These are phyloP conservation scores for Cephalotes varians DNA, from an alignment of 2,888 invertebrate genomes.

Conservation along the genomic window DNA sequence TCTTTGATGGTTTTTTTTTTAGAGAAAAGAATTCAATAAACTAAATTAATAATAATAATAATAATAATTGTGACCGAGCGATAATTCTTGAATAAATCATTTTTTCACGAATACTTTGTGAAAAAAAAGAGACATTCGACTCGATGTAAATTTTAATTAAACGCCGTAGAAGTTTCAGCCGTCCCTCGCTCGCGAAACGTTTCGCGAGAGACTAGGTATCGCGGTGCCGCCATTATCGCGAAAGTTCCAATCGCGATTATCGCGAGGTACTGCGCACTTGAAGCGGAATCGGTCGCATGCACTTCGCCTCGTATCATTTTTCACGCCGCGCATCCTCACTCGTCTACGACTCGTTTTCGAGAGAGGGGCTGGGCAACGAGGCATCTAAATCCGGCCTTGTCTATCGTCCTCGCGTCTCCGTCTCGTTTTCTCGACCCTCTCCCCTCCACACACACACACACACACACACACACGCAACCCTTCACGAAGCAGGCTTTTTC, in stretches of 20 bases:
- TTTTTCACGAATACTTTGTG: background rate
- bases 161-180: background rate
- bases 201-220: background rate
- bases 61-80: background rate
- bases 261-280: background rate
- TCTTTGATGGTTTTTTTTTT: background rate
- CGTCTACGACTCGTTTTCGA: slow-evolving; percentile 16
- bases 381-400: slow-evolving; percentile 46
- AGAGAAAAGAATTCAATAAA: background rate
- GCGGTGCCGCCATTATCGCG: background rate
- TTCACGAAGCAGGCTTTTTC: slow-evolving; percentile 53
- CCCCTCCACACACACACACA: too few species aligned
- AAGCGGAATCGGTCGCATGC: background rate
- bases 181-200: background rate
- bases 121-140: background rate
- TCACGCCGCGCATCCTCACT: background rate
- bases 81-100: background rate
- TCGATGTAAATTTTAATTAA: background rate
- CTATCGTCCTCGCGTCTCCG: slow-evolving; percentile 43
- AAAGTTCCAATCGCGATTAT: background rate
- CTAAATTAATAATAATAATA: too few species aligned
- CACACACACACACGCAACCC: too few species aligned
- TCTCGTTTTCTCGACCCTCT: slow-evolving; percentile 41
- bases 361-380: slow-evolving; percentile 24
- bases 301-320: background rate